These are phyloP conservation scores for Nomada fucata DNA, from an alignment of 2,888 invertebrate genomes.

Conservation along the genomic window DNA sequence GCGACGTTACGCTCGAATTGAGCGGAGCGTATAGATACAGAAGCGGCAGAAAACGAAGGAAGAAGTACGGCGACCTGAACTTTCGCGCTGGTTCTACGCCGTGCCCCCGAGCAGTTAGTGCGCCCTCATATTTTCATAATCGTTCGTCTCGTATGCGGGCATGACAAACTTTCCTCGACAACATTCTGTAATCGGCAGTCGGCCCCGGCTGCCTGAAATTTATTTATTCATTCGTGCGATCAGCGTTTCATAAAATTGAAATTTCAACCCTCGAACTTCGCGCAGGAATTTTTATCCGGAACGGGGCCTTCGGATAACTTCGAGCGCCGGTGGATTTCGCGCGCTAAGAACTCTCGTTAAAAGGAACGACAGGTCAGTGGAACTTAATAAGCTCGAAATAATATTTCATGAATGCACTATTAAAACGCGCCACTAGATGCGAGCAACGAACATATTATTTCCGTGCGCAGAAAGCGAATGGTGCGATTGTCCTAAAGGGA, in stretches of 20 bases:
- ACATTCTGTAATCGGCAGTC: constrained; percentile 31
- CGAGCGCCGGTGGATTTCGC: constrained; percentile 2
- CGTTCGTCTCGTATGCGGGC: constrained; percentile 39
- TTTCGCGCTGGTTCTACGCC: constrained; percentile 54
- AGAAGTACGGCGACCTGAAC: constrained; percentile 60
- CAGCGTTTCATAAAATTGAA: constrained; percentile 24
- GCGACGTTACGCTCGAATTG: constrained; percentile 74
- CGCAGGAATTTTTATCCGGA: constrained; percentile 5
- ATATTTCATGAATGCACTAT: constrained; percentile 9
- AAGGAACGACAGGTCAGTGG: background rate
- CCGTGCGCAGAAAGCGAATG: background rate
- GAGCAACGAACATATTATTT: background rate
- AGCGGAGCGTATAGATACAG: constrained; percentile 66
- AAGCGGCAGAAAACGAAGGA: constrained; percentile 58
- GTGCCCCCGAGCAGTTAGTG: constrained; percentile 41
- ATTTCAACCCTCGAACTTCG: background rate
- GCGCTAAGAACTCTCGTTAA: background rate
- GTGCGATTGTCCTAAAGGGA: background rate
- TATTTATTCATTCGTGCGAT: constrained; percentile 42
- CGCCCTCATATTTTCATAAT: constrained; percentile 60
- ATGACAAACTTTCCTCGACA: constrained; percentile 54
- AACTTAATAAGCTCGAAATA: constrained; percentile 23
- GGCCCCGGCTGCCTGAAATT: constrained; percentile 1
- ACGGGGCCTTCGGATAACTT: constrained; percentile 21
- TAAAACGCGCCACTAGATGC: background rate